These are phyloP conservation scores for Myiagra hebetior DNA, from an alignment of 2,113 vertebrate genomes.

Conservation along the genomic window DNA sequence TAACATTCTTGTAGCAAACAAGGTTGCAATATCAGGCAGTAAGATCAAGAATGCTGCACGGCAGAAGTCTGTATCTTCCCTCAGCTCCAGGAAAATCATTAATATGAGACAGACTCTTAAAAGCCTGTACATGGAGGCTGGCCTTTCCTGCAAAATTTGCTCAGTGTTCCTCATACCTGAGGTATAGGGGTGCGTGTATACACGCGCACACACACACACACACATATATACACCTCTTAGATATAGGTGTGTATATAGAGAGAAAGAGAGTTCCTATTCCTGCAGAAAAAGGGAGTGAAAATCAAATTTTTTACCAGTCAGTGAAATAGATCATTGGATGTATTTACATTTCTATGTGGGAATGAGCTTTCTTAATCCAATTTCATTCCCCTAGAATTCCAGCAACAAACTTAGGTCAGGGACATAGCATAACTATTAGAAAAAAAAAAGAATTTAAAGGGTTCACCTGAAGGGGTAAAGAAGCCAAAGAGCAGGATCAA, in stretches of 20 bases:
- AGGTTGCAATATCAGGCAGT: accelerated
- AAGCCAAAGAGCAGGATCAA: not conserved
- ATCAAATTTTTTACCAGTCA: not conserved
- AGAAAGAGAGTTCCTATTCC: not conserved
- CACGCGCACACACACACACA: no score
- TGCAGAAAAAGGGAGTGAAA: not conserved
- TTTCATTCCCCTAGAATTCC: not conserved
- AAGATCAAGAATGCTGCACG: not conserved
- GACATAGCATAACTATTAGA: not conserved
- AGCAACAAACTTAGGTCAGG: not conserved
- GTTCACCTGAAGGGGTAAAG: not conserved
- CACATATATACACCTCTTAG: accelerated
- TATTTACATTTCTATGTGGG: not conserved
- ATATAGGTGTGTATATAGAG: not conserved
- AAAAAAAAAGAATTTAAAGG: not conserved
- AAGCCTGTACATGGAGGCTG: not conserved
- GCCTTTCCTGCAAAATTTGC: not conserved
- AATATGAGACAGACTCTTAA: not conserved
- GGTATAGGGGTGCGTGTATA: accelerated
- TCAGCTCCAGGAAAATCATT: not conserved
- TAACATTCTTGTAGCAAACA: not conserved
- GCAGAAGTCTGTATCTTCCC: accelerated
- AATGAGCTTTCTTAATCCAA: not conserved
- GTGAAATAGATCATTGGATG: not conserved
- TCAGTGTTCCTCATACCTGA: not conserved